phyloP scores from a whole-genome alignment of 2,113 vertebrate genomes.

The Telmatochromis sp. region DNA sequence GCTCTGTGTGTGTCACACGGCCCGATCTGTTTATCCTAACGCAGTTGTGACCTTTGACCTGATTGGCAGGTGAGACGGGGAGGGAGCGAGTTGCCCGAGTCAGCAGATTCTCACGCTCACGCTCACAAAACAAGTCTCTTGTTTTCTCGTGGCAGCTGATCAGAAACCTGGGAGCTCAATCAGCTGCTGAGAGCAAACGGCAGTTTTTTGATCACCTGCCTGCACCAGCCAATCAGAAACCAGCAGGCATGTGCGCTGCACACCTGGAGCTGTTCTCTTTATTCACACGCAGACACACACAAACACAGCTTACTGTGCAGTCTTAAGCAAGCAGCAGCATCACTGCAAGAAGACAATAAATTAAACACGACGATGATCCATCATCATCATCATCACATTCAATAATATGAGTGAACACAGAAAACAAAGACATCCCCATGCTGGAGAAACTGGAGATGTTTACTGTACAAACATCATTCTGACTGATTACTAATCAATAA shows the following conservation, averaged over 20 bases:
- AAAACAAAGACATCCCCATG: background rate
- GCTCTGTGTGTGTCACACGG: background rate
- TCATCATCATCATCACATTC: background rate
- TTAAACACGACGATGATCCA: background rate
- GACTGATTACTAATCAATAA: background rate
- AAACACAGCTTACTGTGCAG: background rate
- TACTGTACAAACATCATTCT: background rate
- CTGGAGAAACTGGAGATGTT: background rate
- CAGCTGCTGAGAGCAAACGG: background rate
- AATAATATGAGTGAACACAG: background rate
- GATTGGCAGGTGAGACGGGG: conserved; percentile 6
- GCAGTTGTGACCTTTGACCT: conserved; percentile 33
- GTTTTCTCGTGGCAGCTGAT: background rate
- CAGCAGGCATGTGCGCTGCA: background rate
- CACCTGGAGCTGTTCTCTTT: background rate
- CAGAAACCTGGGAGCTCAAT: background rate
- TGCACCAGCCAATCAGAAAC: background rate
- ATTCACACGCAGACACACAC: accelerated
- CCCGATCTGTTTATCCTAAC: conserved; percentile 21
- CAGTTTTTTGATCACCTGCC: background rate
- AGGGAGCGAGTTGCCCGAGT: background rate
- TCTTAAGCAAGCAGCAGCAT: background rate
- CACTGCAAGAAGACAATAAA: background rate
- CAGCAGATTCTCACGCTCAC: background rate
- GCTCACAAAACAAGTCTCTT: background rate